Evolutionary conservation across 2,888 invertebrate genomes (phyloP).

Genomic region (Epinotia bilunana): DNA sequence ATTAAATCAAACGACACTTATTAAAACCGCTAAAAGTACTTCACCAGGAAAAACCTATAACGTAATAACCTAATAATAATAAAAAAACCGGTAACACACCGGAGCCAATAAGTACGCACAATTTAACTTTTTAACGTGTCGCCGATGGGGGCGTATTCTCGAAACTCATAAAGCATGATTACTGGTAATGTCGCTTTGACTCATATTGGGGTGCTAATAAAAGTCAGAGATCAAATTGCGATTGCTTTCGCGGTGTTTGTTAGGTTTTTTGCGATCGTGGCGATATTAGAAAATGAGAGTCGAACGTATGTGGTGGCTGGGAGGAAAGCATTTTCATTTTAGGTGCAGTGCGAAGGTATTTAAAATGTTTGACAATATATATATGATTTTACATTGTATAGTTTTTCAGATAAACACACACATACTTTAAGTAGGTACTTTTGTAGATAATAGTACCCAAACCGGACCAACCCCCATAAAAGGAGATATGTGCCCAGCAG

Average conservation of each 20-base stretch:
- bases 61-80: constrained; percentile 38
- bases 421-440: too few relatives aligned
- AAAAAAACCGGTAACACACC: constrained; percentile 42
- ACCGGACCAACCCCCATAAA: too few relatives aligned
- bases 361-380: neutral
- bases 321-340: constrained; percentile 18
- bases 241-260: constrained; percentile 41
- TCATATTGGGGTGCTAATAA: constrained; percentile 45
- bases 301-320: constrained; percentile 12
- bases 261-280: constrained; percentile 42
- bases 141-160: constrained; percentile 44
- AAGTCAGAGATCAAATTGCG: constrained; percentile 45
- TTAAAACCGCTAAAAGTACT: constrained; percentile 14
- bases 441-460: too few relatives aligned
- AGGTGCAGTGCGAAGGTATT: neutral
- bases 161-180: constrained; percentile 45
- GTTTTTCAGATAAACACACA: neutral
- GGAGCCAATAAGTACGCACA: constrained; percentile 45
- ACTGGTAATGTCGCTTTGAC: constrained; percentile 42
- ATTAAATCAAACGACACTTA: constrained; percentile 12
- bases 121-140: constrained; percentile 45
- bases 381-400: neutral
- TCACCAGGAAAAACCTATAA: constrained; percentile 32
- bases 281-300: constrained; percentile 43
- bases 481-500: too few relatives aligned